These are phyloP conservation scores for Hephaestus fuliginosus DNA, from an alignment of 2,797 vertebrate species.

Conservation along the genomic window DNA sequence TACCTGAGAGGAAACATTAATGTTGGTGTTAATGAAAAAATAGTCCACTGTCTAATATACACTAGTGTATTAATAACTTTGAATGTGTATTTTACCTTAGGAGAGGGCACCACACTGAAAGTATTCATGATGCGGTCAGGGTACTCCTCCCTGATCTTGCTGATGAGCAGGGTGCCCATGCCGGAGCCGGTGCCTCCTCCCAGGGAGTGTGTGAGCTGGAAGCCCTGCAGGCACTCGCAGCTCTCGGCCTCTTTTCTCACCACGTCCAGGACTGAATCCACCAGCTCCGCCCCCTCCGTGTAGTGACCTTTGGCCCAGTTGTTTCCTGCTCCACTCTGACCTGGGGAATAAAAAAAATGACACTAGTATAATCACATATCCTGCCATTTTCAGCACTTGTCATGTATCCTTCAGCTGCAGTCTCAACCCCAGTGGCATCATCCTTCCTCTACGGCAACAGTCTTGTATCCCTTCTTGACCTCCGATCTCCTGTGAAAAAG, in stretches of 20 bases:
- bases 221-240: conserved; percentile 86
- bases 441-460: neutral
- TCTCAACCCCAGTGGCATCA: neutral
- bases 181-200: conserved; percentile 91
- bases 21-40: too few relatives aligned
- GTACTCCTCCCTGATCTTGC: conserved; percentile 93
- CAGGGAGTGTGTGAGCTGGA: conserved; percentile 85
- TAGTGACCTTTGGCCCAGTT: conserved; percentile 88
- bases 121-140: conserved; percentile 94
- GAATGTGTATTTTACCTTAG: conserved; percentile 73
- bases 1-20: neutral
- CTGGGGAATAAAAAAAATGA: conserved; percentile 55
- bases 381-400: neutral
- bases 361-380: neutral
- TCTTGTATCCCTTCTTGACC: neutral
- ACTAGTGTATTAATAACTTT: neutral
- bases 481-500: neutral
- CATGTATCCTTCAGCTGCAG: neutral
- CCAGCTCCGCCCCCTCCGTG: conserved; percentile 83
- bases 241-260: conserved; percentile 84
- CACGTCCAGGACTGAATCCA: conserved; percentile 83
- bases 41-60: neutral
- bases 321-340: conserved; percentile 88
- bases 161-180: conserved; percentile 92
- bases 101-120: conserved; percentile 91